phyloP scores from a whole-genome alignment of 2,797 vertebrate species.

The Coracias cyanogaster region DNA sequence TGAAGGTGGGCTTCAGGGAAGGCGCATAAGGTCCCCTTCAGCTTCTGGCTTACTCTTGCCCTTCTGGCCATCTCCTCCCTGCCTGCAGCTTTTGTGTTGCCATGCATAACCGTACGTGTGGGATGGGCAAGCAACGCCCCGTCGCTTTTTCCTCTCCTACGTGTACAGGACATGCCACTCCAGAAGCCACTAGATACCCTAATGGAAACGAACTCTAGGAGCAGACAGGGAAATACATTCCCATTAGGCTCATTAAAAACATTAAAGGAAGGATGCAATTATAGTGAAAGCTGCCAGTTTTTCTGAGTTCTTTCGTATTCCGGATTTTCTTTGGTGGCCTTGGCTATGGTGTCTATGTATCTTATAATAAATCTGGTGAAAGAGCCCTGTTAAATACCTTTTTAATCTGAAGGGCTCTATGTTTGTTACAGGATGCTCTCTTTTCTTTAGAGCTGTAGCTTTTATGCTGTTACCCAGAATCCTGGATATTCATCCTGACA shows the following conservation, averaged over 20 bases:
- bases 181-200: neutral
- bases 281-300: neutral
- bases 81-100: neutral
- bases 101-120: accelerated
- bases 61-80: neutral
- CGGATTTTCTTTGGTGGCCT: neutral
- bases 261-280: neutral
- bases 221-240: neutral
- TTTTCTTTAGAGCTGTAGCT: neutral
- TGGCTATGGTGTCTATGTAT: neutral
- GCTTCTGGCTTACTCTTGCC: neutral
- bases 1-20: neutral
- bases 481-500: neutral
- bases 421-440: neutral
- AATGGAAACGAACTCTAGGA: neutral
- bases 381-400: neutral
- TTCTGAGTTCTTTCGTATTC: neutral
- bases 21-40: accelerated
- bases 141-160: accelerated
- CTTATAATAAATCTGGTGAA: neutral
- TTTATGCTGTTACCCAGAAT: neutral
- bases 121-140: neutral
- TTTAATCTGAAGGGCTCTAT: neutral
- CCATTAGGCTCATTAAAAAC: neutral
- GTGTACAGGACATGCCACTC: neutral